Percentiles rank a stretch among this genome's conserved stretches.
Evolutionary conservation across 2,888 invertebrate species (phyloP).

Genomic region (Cephus rjabovi): DNA sequence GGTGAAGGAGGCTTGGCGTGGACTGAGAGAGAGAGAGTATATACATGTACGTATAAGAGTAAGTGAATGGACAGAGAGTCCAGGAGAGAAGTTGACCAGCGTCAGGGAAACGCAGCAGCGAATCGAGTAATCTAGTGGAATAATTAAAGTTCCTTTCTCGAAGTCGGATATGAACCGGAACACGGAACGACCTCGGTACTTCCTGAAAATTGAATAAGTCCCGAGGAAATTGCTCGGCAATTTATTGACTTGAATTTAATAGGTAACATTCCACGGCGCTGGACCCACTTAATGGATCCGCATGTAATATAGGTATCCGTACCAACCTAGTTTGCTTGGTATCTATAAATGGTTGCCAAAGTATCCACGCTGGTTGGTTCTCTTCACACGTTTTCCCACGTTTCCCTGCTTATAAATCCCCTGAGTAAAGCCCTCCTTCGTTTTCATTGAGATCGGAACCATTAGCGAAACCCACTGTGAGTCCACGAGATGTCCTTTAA

Average conservation of each 20-base stretch:
- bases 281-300: neutral
- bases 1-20: too few species aligned
- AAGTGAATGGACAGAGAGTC: neutral
- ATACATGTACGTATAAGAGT: neutral
- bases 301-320: neutral
- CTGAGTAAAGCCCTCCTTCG: neutral
- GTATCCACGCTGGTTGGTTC: neutral
- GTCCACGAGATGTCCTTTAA: neutral
- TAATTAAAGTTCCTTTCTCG: neutral
- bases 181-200: neutral
- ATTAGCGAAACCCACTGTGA: neutral
- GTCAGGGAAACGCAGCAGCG: neutral
- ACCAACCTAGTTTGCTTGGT: neutral
- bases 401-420: neutral
- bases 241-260: conserved; percentile 54
- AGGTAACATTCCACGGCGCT: conserved; percentile 15
- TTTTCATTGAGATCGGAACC: neutral
- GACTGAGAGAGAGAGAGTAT: neutral
- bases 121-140: neutral
- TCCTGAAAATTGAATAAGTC: conserved; percentile 60
- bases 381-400: neutral
- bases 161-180: neutral
- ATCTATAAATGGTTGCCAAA: neutral
- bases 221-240: conserved; percentile 57
- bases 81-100: neutral